Base-by-base conservation (phyloP, 23 tunicate genomes). In the Ciona savignyi region DNA sequence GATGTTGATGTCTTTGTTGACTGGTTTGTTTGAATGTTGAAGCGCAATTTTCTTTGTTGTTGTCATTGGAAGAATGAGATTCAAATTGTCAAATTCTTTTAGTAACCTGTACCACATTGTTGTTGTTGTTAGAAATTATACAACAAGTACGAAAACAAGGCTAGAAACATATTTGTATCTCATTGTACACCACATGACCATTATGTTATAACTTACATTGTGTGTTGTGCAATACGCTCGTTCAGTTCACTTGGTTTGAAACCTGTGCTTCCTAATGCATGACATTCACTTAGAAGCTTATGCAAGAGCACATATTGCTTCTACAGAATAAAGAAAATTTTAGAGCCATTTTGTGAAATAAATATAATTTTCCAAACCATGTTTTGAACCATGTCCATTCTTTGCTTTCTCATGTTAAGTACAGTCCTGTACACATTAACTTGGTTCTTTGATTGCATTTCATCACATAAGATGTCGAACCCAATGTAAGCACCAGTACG, bases 401-500 rank as follows among this genome's bases (percentile, higher is more conserved):
- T 66, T 66, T 81, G 86, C 65, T 73, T 27, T 66, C 86, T 81
- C 74, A 81, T 74, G 71, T 73, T 42, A 32, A 33, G 23, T 25
- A 80, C 85, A 24, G 63, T 60, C 27, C 74, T 42, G 35, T 35
- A 80, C 6, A 79, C 67, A 48, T 86, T 76, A 29, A 86, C 77
- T 3, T 2, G 3, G 20, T 75, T 35, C 21, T 60, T 64, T 23
- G 67, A 0, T 2, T 71, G 28, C 51, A 78, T 48, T 62, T 86
- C 42, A 9, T 79, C 71, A 74, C 79, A 51, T 32, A 86, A 70
- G 35, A 25, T 63, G 27, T 86, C 85, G 29, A 73, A 65, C 29
- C 75, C 85, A 29, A 86, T 79, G 34, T 62, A 86, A 0, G 85
- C 67, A 23, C 85, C 93, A 62, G 85, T 86, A 29, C 81, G 67